phyloP scores from a whole-genome alignment of 2,888 invertebrate species.

The Meta bourneti region DNA sequence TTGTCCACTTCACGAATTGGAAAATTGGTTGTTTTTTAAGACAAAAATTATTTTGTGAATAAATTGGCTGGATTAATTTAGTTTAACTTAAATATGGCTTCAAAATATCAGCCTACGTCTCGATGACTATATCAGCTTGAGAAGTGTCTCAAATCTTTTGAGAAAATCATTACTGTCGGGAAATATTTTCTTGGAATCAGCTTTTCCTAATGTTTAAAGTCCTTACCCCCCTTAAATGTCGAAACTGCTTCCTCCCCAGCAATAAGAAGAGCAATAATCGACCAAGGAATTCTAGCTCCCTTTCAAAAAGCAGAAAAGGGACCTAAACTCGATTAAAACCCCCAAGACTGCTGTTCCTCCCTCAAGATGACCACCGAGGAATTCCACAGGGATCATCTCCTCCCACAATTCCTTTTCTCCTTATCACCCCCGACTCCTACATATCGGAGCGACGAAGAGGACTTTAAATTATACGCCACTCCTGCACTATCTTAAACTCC shows the following conservation, averaged over 20 bases:
- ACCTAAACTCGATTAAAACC: background rate
- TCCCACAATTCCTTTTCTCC: background rate
- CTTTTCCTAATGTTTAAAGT: background rate
- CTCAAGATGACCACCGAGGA: background rate
- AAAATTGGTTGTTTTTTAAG: no score
- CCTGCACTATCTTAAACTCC: conserved; percentile 13
- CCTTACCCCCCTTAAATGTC: background rate
- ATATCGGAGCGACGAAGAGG: background rate
- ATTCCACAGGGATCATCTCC: background rate
- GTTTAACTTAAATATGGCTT: background rate
- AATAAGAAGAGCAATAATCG: background rate
- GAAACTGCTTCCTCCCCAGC: background rate
- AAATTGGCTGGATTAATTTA: no score
- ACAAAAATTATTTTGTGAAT: no score
- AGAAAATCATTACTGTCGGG: background rate
- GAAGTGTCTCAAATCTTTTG: background rate
- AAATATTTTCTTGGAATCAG: background rate
- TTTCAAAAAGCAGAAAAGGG: background rate
- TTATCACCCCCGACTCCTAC: background rate
- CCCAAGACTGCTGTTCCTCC: background rate
- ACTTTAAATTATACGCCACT: conserved; percentile 53
- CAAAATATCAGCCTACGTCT: background rate
- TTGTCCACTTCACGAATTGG: no score
- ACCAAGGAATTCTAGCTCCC: background rate
- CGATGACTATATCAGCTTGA: background rate